Conservation (phyloP, 2,797 vertebrate species). For the Liasis olivaceus region DNA sequence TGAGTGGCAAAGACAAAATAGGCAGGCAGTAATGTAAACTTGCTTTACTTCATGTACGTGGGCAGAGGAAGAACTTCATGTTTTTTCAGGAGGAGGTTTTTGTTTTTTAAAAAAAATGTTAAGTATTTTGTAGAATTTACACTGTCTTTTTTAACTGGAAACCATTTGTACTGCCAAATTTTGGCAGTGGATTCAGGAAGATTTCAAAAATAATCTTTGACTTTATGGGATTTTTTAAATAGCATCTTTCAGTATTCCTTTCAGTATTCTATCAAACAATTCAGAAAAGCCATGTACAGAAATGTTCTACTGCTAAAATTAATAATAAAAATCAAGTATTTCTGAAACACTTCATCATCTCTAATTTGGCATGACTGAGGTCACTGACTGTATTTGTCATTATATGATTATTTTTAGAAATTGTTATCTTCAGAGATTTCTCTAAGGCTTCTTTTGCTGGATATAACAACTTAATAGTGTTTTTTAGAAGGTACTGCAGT, state of each 20-base stretch:
- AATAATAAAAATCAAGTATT: background rate
- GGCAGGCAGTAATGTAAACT: too few relatives aligned
- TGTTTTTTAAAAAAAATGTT: background rate
- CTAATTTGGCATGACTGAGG: background rate
- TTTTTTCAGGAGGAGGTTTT: background rate
- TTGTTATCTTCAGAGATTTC: background rate
- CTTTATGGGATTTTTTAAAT: background rate
- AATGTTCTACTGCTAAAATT: background rate
- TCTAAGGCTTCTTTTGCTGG: background rate
- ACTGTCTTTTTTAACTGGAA: too few relatives aligned
- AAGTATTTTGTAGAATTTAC: too few relatives aligned
- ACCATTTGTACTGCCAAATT: too few relatives aligned
- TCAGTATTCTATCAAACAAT: background rate
- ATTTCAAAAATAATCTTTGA: too few relatives aligned
- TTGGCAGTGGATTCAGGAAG: too few relatives aligned
- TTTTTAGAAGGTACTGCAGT: background rate
- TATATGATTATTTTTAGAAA: background rate
- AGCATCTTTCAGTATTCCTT: background rate
- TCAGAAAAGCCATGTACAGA: background rate
- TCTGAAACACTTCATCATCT: background rate
- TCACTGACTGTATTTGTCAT: background rate
- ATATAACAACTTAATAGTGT: background rate
- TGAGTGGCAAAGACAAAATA: background rate
- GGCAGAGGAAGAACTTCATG: background rate
- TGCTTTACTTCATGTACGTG: background rate